Percentiles rank a stretch among this genome's conserved stretches.
Evolutionary conservation across 1,140 invertebrate species (phyloP).

Genomic region (Tetramorium simillimum): DNA sequence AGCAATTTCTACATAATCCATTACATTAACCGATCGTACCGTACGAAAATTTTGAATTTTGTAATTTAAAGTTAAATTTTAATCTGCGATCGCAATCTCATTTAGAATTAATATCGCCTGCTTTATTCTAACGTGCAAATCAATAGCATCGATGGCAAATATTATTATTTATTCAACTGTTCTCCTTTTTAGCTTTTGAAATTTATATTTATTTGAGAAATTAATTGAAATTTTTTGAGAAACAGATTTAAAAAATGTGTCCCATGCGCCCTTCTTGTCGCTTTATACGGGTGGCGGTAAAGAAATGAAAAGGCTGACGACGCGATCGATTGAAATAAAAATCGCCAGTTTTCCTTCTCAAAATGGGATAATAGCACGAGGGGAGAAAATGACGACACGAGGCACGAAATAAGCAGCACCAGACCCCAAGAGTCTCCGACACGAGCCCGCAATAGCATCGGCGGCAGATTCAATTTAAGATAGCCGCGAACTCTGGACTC

Average conservation of each 20-base stretch:
- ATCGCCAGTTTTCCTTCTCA: slow-evolving; percentile 44
- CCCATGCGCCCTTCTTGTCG: not conserved
- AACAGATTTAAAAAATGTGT: not conserved
- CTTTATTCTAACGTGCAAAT: too few species aligned
- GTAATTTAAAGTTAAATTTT: not conserved
- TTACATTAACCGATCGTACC: not conserved
- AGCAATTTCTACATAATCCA: not conserved
- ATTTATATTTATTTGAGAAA: not conserved
- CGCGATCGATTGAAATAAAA: slow-evolving; percentile 54
- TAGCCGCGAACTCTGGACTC: slow-evolving; percentile 77
- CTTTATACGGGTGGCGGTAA: not conserved
- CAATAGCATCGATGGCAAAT: not conserved
- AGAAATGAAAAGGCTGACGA: slow-evolving; percentile 1
- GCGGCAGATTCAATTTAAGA: slow-evolving; percentile 81
- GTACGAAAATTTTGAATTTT: not conserved
- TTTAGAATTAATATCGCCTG: not conserved
- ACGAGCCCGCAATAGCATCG: slow-evolving; percentile 69
- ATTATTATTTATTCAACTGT: slow-evolving; percentile 1
- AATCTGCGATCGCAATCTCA: not conserved
- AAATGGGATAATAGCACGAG: slow-evolving; percentile 57
- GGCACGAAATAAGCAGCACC: slow-evolving; percentile 71
- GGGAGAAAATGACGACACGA: slow-evolving; percentile 68
- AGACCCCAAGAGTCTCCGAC: slow-evolving; percentile 64
- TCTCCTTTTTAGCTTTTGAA: too few species aligned
- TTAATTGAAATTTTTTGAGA: not conserved